Conservation (phyloP, 2,113 vertebrate species). For the Lethenteron camtschaticum region DNA sequence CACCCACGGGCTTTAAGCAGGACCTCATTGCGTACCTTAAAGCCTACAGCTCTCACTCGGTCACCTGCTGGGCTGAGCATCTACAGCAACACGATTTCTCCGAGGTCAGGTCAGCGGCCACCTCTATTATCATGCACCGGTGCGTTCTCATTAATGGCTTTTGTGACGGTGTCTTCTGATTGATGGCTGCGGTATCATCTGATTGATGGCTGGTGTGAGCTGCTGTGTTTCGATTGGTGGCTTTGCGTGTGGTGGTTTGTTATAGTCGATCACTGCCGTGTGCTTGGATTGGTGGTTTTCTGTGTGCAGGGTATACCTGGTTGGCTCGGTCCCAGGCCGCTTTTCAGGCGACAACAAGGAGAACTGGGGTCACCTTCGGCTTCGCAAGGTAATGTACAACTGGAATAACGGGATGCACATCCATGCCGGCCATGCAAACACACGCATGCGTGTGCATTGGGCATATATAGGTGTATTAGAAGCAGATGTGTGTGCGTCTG, state of each 20-base stretch:
- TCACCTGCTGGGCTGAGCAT: slow-evolving; percentile 50
- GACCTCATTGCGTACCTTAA: slow-evolving; percentile 59
- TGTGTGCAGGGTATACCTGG: slow-evolving; percentile 46
- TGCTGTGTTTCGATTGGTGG: too few relatives aligned
- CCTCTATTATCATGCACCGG: not conserved
- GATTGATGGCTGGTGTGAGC: not conserved
- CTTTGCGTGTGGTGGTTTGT: too few relatives aligned
- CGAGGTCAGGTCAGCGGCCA: slow-evolving; percentile 41
- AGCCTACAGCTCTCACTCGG: slow-evolving; percentile 38
- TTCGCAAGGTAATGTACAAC: slow-evolving; percentile 46
- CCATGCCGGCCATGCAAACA: too few relatives aligned
- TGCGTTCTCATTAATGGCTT: too few relatives aligned
- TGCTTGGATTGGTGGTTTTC: too few relatives aligned
- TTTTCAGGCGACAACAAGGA: slow-evolving; percentile 56
- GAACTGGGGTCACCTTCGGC: slow-evolving; percentile 74
- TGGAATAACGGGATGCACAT: too few relatives aligned
- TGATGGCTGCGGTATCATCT: too few relatives aligned
- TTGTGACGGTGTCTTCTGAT: too few relatives aligned
- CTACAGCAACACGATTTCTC: slow-evolving; percentile 70
- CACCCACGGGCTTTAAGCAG: slow-evolving; percentile 55
- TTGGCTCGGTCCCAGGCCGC: slow-evolving; percentile 71
- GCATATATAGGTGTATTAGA: too few relatives aligned
- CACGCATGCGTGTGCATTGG: too few relatives aligned
- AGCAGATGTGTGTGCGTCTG: too few relatives aligned
- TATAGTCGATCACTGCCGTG: too few relatives aligned